Evolutionary conservation across 2,797 vertebrate species (phyloP).

Genomic region (Pseudochaenichthys georgianus): DNA sequence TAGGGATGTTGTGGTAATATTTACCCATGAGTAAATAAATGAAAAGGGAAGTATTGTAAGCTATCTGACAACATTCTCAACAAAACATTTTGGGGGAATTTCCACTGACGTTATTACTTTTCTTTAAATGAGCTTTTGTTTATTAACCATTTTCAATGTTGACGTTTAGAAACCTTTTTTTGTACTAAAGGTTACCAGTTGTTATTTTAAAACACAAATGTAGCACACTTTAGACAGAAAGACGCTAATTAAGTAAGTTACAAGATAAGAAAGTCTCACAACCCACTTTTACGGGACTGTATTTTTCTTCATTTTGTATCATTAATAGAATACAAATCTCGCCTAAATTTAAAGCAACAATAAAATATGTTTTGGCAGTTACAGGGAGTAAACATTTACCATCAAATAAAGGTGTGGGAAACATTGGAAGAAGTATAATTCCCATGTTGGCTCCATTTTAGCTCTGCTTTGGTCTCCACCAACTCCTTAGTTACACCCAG

Average conservation of each 20-base stretch:
- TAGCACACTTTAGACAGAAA: neutral
- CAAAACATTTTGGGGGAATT: conserved; percentile 12
- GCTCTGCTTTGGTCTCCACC: conserved; percentile 28
- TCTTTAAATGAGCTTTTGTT: neutral
- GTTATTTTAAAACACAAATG: neutral
- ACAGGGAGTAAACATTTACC: neutral
- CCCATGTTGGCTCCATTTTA: neutral
- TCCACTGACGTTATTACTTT: conserved; percentile 22
- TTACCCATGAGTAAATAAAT: conserved; percentile 25
- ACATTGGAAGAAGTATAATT: neutral
- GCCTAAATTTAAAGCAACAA: neutral
- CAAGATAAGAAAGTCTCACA: neutral
- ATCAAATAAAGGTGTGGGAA: neutral
- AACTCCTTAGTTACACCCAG: neutral
- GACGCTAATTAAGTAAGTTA: neutral
- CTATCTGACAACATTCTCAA: neutral
- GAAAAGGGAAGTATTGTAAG: conserved; percentile 46
- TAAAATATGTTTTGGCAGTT: neutral
- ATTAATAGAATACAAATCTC: neutral
- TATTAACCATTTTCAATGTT: neutral
- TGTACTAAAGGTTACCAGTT: neutral
- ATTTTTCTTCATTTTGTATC: neutral
- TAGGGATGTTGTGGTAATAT: conserved; percentile 7
- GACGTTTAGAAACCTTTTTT: neutral
- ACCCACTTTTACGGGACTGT: neutral